Evolutionary conservation across 1,140 invertebrate species (phyloP).

Genomic region (Rhopalosiphum padi): DNA sequence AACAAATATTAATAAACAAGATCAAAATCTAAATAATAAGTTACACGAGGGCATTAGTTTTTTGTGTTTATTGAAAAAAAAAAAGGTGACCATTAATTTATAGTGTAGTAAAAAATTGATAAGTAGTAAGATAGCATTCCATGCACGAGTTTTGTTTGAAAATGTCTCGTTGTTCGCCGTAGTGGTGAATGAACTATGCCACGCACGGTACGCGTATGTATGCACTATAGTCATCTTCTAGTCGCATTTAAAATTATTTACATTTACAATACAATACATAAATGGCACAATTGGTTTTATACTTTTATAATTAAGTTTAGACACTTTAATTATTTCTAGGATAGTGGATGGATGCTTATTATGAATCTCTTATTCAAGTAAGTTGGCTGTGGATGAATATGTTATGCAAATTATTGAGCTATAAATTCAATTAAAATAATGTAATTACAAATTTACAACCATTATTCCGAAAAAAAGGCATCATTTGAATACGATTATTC

Average conservation of each 20-base stretch:
- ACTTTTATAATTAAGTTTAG: neutral
- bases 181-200: neutral
- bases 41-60: neutral
- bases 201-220: neutral
- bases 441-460: too few relatives aligned
- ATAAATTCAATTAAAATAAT: neutral
- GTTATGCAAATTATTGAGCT: neutral
- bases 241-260: neutral
- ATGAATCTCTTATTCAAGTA: neutral
- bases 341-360: neutral
- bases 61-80: constrained; percentile 16
- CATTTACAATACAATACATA: neutral
- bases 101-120: neutral
- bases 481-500: too few relatives aligned
- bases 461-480: too few relatives aligned
- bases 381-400: neutral
- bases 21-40: constrained; percentile 13
- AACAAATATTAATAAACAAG: constrained; percentile 36
- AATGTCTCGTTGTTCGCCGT: neutral
- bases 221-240: neutral
- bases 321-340: neutral
- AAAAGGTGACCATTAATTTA: neutral
- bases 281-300: neutral
- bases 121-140: neutral
- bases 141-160: neutral